phyloP scores from a whole-genome alignment of 2,113 vertebrate species.

The Tenebrosternarchus preto region DNA sequence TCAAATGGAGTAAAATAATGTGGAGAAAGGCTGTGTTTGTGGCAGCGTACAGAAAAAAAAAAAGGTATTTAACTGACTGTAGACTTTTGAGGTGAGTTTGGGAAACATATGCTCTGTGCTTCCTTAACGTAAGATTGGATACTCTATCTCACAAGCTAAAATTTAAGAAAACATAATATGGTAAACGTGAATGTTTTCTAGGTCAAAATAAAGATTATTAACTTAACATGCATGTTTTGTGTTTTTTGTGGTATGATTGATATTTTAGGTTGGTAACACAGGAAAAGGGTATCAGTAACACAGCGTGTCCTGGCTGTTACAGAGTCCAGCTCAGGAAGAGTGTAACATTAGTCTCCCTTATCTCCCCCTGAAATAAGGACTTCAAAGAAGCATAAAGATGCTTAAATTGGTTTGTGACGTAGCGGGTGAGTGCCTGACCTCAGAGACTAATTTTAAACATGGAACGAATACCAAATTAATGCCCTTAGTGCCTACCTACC shows the following conservation, averaged over 20 bases:
- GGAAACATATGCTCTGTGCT: too few relatives aligned
- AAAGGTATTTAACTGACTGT: too few relatives aligned
- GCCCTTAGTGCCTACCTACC: constrained; percentile 25
- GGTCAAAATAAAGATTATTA: constrained; percentile 14
- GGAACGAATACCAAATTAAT: constrained; percentile 57
- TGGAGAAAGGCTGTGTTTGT: too few relatives aligned
- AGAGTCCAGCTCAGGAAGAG: too few relatives aligned
- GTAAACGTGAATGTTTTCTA: too few relatives aligned
- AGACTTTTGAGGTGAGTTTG: too few relatives aligned
- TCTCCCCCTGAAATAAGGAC: constrained; percentile 35
- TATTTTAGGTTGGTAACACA: not conserved
- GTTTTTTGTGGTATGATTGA: not conserved
- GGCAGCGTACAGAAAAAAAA: too few relatives aligned
- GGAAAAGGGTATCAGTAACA: not conserved
- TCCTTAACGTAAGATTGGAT: too few relatives aligned
- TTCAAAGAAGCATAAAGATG: constrained; percentile 48
- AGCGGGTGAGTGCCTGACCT: constrained; percentile 56
- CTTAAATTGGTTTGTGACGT: constrained; percentile 38
- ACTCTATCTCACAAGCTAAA: too few relatives aligned
- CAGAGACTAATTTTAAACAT: constrained; percentile 60
- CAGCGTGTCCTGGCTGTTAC: constrained; percentile 5
- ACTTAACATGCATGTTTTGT: not conserved
- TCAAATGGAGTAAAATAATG: too few relatives aligned
- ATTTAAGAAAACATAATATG: too few relatives aligned
- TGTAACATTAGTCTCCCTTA: constrained; percentile 36